A percentile compares a stretch with the other conserved stretches of the same genome.
These are phyloP conservation scores for Castor canadensis DNA, from an alignment of 2,113 vertebrate species.

Conservation along the genomic window DNA sequence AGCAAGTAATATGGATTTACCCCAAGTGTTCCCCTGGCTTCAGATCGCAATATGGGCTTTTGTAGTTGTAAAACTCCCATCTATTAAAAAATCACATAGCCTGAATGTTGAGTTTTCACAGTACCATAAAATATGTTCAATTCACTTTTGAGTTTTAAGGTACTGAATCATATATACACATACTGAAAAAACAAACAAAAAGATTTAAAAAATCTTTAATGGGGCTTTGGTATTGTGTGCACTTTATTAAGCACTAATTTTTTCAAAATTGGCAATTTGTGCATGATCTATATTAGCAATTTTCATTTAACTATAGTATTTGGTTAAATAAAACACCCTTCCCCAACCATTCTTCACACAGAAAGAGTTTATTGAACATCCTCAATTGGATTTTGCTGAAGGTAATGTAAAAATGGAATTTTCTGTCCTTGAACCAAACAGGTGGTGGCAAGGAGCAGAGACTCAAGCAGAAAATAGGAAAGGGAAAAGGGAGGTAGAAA, in stretches of 20 bases:
- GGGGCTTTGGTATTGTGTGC: conserved; percentile 11
- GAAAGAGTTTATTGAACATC: conserved; percentile 12
- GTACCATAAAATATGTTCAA: neutral
- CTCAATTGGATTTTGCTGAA: neutral
- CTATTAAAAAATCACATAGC: neutral
- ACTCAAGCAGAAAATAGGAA: neutral
- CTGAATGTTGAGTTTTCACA: neutral
- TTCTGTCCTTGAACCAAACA: neutral
- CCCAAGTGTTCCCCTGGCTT: neutral
- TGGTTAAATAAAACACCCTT: conserved; percentile 40
- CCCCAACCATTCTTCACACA: neutral
- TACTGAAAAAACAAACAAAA: neutral
- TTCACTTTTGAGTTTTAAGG: neutral
- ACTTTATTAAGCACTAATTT: conserved; percentile 71
- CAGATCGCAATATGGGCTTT: neutral
- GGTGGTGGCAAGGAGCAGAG: fast-evolving
- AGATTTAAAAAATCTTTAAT: neutral
- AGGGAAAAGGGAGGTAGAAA: neutral
- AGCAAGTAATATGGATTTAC: no score
- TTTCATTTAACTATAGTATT: conserved; percentile 39
- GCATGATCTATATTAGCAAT: conserved; percentile 54
- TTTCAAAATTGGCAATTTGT: conserved; percentile 59
- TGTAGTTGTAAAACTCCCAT: neutral
- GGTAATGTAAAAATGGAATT: neutral
- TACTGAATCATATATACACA: neutral